A percentile compares a stretch with the other conserved stretches of the same genome.
These are phyloP conservation scores for Daubentonia madagascariensis DNA, from an alignment of 2,113 vertebrate genomes.

Conservation along the genomic window DNA sequence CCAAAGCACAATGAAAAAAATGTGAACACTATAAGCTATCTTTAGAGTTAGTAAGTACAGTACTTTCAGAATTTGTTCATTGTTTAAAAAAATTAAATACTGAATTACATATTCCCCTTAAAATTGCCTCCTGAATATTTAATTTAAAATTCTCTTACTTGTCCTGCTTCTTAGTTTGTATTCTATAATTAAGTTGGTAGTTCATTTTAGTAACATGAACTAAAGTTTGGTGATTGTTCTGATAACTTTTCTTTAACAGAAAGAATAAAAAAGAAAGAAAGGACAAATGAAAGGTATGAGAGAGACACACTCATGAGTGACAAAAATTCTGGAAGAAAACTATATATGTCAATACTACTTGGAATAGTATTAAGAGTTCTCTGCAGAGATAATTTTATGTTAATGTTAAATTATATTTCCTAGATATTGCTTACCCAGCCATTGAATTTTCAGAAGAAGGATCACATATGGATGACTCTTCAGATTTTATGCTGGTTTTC, in stretches of 20 bases:
- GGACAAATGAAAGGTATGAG: constrained; percentile 87
- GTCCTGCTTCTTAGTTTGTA: constrained; percentile 76
- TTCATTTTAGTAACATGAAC: constrained; percentile 89
- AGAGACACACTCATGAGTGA: constrained; percentile 87
- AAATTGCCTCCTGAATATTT: constrained; percentile 76
- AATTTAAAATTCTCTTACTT: constrained; percentile 74
- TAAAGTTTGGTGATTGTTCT: constrained; percentile 92
- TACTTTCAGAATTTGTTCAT: constrained; percentile 76
- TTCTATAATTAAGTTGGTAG: constrained; percentile 77
- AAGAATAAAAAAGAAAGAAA: constrained; percentile 81
- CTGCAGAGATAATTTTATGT: constrained; percentile 75
- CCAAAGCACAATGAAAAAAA: constrained; percentile 75
- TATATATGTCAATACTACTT: constrained; percentile 76
- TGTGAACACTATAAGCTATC: constrained; percentile 76
- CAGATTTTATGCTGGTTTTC: constrained; percentile 88
- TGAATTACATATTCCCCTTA: constrained; percentile 74
- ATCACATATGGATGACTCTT: constrained; percentile 86
- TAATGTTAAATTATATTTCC: constrained; percentile 74
- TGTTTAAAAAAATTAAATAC: constrained; percentile 76
- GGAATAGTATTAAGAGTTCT: constrained; percentile 77
- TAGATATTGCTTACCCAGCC: constrained; percentile 90
- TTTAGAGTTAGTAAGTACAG: constrained; percentile 68
- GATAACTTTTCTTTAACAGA: constrained; percentile 92
- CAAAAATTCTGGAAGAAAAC: constrained; percentile 80
- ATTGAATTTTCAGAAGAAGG: constrained; percentile 88